A percentile compares a stretch with the other conserved stretches of the same genome.
These are phyloP conservation scores for Oligia latruncula DNA, from an alignment of 2,888 invertebrate genomes.

Conservation along the genomic window DNA sequence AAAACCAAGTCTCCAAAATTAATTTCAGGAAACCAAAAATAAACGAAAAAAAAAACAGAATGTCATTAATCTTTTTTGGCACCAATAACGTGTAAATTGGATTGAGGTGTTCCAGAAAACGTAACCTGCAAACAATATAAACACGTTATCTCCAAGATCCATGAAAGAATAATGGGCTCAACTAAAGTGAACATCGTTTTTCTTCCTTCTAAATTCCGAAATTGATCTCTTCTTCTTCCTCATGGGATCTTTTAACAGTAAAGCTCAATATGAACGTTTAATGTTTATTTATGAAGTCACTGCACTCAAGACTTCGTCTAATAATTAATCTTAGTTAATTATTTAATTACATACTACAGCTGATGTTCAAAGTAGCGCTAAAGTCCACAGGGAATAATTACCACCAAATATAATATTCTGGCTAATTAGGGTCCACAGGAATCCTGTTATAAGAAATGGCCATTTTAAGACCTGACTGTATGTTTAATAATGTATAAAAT, in stretches of 20 bases:
- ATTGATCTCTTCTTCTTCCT: neutral
- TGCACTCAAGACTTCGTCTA: conserved; percentile 4
- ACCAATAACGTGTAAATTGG: too few relatives aligned
- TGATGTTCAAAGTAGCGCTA: conserved; percentile 12
- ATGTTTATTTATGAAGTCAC: conserved; percentile 18
- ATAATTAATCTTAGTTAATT: conserved; percentile 24
- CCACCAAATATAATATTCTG: conserved; percentile 31
- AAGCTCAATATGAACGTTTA: neutral
- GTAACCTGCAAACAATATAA: neutral
- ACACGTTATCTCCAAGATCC: neutral
- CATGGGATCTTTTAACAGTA: neutral
- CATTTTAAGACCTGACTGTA: neutral
- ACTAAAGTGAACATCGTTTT: conserved; percentile 19
- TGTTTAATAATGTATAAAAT: conserved; percentile 26
- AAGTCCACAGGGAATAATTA: conserved; percentile 31
- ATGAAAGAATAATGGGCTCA: conserved; percentile 21
- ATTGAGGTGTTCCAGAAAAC: neutral
- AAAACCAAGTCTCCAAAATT: neutral
- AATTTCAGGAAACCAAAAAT: neutral
- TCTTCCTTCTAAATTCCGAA: conserved; percentile 23
- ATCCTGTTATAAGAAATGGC: conserved; percentile 16
- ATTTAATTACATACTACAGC: neutral
- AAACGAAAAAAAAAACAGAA: too few relatives aligned
- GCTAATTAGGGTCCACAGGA: conserved; percentile 17
- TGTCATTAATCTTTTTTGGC: neutral